Base-by-base conservation (phyloP, 1,140 invertebrate species). In the Apis dorsata region DNA sequence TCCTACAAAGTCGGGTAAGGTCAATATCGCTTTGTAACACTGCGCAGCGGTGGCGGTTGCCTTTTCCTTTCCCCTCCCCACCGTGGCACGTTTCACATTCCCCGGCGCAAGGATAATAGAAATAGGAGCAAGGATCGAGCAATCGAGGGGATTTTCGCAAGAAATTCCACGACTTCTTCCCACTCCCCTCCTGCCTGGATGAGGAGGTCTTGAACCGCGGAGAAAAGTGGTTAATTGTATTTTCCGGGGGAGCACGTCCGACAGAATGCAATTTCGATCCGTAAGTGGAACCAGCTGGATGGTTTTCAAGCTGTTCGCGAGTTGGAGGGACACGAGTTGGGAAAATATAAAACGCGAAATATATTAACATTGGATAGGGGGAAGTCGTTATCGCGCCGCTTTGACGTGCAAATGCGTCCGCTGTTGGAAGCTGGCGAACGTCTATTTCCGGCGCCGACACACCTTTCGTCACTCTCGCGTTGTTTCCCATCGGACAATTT, bases 261-360 rank as follows among this genome's bases (percentile, higher is more conserved):
- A 71, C 80, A 63, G 84, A 88, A 88, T 85, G 87, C 84, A 88
- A 88, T 88, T 88, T 83, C 86, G 86, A 80, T 88, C 78, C 62
- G 71, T 19, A 81, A 87, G 15, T 19, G 44, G 55, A 60, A 53
- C n/a, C 15, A 13, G 7, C 28, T 24, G 19, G 55, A 44, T 44
- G n/a, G 63, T 51, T 63, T 28, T 21, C 10, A 60, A 49, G n/a
- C 72, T 49, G 21, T 24, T 57, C 63, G 72, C 53, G 60, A 34
- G 28, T 34, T 34, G 34, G 34, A 44, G 34, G 5, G 34, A 59
- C 21, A 1, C 53, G 70, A 53, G 34, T 34, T 34, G 34, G 5
- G 70, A 12, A 73, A 65, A 75, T 81, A 84, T 65, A 84, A 76
- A 84, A 74, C 70, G 19, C 51, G 57, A 63, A 71, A 34, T 51